phyloP scores from a whole-genome alignment of 92 coral and sea anemone genomes.

The Chrysogorgia sp. region DNA sequence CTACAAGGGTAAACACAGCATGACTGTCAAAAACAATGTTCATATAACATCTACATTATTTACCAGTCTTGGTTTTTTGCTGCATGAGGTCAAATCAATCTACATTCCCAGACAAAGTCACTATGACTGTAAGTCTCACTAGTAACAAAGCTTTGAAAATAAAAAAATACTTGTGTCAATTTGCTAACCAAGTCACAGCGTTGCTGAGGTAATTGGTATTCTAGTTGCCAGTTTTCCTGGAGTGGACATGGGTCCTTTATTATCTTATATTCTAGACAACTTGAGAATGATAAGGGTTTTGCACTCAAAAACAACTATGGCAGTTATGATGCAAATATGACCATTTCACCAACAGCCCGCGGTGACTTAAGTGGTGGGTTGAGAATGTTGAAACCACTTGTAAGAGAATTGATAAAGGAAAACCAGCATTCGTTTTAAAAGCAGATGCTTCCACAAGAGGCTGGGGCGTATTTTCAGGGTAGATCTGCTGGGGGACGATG shows the following conservation, averaged over 20 bases:
- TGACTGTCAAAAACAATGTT: slow-evolving; percentile 42
- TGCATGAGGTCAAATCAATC: neutral
- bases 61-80: neutral
- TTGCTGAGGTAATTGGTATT: no score
- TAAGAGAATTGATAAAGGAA: no score
- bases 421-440: no score
- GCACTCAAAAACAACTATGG: neutral
- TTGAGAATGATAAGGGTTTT: neutral
- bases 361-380: slow-evolving; percentile 1
- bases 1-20: slow-evolving; percentile 48
- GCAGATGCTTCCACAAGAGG: no score
- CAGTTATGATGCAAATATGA: slow-evolving; percentile 4
- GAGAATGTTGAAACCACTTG: no score
- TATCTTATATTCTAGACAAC: slow-evolving; percentile 12
- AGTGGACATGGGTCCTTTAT: neutral
- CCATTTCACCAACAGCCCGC: neutral
- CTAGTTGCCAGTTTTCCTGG: no score
- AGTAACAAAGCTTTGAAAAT: neutral
- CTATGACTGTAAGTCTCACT: neutral
- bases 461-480: no score
- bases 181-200: neutral
- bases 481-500: no score
- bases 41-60: slow-evolving; percentile 8
- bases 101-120: neutral
- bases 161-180: neutral